Conservation (phyloP, 2,888 invertebrate genomes). For the Zele albiditarsus region DNA sequence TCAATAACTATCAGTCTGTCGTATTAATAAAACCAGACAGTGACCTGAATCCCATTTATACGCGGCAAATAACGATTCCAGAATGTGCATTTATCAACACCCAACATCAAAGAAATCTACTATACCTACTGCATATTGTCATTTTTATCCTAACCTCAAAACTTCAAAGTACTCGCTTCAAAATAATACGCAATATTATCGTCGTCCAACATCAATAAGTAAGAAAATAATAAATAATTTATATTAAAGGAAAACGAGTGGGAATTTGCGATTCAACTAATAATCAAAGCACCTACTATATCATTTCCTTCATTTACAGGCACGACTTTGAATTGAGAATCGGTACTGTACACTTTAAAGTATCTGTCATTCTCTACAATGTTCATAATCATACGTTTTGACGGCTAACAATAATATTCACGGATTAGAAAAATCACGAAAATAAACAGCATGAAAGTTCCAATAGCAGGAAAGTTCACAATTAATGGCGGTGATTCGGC, state of each 20-base stretch:
- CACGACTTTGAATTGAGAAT: neutral
- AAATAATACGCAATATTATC: neutral
- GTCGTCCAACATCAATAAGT: neutral
- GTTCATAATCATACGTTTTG: neutral
- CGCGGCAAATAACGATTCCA: too few relatives aligned
- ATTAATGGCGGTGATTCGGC: conserved; percentile 64
- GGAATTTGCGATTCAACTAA: neutral
- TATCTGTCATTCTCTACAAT: too few relatives aligned
- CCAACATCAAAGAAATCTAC: neutral
- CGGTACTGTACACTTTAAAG: neutral
- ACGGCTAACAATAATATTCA: neutral
- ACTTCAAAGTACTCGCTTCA: neutral
- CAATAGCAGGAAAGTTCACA: conserved; percentile 50
- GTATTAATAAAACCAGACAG: too few relatives aligned
- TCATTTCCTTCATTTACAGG: neutral
- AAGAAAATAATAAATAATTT: neutral
- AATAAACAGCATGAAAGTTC: conserved; percentile 39
- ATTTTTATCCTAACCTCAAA: neutral
- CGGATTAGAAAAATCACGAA: neutral
- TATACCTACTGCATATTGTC: neutral
- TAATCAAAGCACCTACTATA: neutral
- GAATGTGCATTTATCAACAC: too few relatives aligned
- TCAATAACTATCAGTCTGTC: too few relatives aligned
- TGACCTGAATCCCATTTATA: too few relatives aligned
- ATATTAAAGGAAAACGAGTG: neutral